These are phyloP conservation scores for Diabrotica virgifera DNA, from an alignment of 1,140 invertebrate genomes.

Conservation along the genomic window DNA sequence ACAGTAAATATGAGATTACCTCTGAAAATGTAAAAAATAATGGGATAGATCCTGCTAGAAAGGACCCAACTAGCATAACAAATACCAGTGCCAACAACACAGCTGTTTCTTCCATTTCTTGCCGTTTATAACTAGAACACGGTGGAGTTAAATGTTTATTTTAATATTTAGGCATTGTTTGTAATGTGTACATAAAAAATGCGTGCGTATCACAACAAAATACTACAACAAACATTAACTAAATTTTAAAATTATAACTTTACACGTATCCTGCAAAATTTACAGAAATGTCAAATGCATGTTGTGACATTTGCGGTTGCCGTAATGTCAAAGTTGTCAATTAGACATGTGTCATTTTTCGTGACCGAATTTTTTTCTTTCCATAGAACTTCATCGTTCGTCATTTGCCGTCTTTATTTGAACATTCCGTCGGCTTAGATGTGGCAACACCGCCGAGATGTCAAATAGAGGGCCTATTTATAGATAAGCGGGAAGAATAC, in stretches of 20 bases:
- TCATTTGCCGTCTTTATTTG: no score
- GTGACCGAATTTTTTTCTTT: no score
- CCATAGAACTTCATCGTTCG: no score
- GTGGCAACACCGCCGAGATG: no score
- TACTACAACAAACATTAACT: constrained; percentile 5
- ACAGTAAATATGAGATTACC: constrained; percentile 57
- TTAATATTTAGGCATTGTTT: constrained; percentile 9
- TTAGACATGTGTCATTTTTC: no score
- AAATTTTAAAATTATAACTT: constrained; percentile 5
- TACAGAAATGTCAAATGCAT: not conserved
- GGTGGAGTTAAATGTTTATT: constrained; percentile 11
- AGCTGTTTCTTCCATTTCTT: constrained; percentile 77
- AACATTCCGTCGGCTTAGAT: no score
- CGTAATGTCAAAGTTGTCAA: no score
- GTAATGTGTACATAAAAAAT: constrained; percentile 25
- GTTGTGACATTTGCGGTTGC: no score
- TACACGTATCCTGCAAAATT: constrained; percentile 5
- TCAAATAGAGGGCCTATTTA: no score
- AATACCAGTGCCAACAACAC: constrained; percentile 76
- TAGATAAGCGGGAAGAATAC: no score
- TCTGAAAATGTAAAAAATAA: constrained; percentile 90
- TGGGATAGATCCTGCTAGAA: constrained; percentile 89
- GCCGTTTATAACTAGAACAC: constrained; percentile 12
- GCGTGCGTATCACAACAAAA: constrained; percentile 32
- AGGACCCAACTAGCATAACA: constrained; percentile 94